Evolutionary conservation across 2,888 invertebrate species (phyloP).

Genomic region (Stenotaenia linearis): DNA sequence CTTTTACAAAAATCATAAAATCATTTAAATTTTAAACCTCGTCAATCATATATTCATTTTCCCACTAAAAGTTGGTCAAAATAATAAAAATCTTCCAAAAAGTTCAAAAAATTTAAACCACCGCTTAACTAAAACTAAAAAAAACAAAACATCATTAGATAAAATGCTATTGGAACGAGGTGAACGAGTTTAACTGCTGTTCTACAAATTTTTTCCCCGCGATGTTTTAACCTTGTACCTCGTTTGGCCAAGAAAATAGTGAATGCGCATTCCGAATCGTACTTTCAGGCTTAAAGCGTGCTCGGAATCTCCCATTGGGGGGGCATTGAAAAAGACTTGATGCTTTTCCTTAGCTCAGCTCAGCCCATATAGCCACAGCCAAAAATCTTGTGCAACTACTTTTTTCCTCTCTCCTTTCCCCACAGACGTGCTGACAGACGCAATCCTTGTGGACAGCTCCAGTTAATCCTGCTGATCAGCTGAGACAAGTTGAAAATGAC

Average conservation of each 20-base stretch:
- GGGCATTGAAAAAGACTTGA: not conserved
- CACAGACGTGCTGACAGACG: not conserved
- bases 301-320: conserved; percentile 12
- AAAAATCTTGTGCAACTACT: conserved; percentile 6
- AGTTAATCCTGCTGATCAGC: conserved; percentile 1
- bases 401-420: not conserved
- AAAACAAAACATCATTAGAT: not conserved
- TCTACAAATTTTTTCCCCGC: not conserved
- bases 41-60: too few relatives aligned
- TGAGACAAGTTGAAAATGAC: not conserved
- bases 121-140: not conserved
- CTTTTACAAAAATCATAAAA: too few relatives aligned
- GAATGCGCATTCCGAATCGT: conserved; percentile 14
- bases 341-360: not conserved
- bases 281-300: conserved; percentile 16
- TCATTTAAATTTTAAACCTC: too few relatives aligned
- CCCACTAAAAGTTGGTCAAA: too few relatives aligned
- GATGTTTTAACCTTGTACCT: conserved; percentile 4
- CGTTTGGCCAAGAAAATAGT: not conserved
- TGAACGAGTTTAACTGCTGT: not conserved
- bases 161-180: conserved; percentile 13
- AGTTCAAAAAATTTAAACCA: not conserved
- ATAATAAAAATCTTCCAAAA: too few relatives aligned
- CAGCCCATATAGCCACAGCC: not conserved
- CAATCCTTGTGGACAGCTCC: conserved; percentile 23